Percentiles rank a stretch among this genome's conserved stretches.
Evolutionary conservation across 2,113 vertebrate species (phyloP).

Genomic region (Cyanistes caeruleus): DNA sequence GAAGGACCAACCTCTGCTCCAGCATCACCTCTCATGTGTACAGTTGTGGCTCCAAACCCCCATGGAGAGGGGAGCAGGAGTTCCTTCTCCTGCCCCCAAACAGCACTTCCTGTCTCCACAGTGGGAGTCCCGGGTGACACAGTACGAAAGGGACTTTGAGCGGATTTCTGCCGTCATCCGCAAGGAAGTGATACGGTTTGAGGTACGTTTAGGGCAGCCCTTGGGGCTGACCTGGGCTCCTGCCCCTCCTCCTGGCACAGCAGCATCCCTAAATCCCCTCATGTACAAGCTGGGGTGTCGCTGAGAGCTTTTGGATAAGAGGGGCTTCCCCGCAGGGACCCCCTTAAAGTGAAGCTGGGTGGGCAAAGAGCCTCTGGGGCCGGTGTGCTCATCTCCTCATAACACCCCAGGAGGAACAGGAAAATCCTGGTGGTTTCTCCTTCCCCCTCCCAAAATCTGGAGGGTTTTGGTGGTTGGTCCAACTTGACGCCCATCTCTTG

Average conservation of each 20-base stretch:
- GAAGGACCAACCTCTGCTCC: rapidly evolving
- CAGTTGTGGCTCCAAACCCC: rapidly evolving
- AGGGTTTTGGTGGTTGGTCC: neutral
- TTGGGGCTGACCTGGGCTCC: neutral
- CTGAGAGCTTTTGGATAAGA: neutral
- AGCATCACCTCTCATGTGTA: rapidly evolving
- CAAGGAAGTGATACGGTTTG: constrained; percentile 93
- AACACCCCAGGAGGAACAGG: neutral
- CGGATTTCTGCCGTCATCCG: constrained; percentile 89
- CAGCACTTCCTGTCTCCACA: constrained; percentile 55
- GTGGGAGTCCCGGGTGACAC: constrained; percentile 96
- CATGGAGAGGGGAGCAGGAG: neutral
- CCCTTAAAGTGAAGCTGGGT: rapidly evolving
- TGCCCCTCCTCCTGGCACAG: neutral
- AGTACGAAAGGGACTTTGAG: constrained; percentile 95
- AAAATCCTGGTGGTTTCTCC: neutral
- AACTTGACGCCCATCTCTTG: neutral
- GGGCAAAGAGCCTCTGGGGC: neutral
- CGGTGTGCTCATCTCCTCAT: rapidly evolving
- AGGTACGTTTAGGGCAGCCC: constrained; percentile 72
- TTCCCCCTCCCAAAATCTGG: neutral
- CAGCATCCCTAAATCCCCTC: rapidly evolving
- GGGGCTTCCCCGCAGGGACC: rapidly evolving
- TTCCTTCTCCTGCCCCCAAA: neutral
- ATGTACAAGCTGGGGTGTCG: rapidly evolving